Evolutionary conservation across 2,113 vertebrate genomes (phyloP), one percentile per base, ranked within the genome.

Genomic region (Psettodes erumei): DNA sequence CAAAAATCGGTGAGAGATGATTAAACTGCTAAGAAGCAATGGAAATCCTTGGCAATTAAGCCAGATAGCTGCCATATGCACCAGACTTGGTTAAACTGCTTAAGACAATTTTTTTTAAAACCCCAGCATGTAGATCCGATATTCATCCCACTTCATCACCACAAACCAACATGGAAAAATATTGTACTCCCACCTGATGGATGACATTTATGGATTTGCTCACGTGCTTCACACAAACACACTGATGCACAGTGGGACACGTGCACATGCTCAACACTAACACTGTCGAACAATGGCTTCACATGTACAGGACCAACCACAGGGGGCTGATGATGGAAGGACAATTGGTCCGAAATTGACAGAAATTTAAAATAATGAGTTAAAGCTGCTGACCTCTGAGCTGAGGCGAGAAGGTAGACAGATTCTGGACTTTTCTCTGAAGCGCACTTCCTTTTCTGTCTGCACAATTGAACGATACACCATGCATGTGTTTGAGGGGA

Each of bases 31-130:
- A 74, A 86, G 82, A 82, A 88, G 87, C 84, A 72, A 85, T 92
- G 89, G 92, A 93, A 93, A 91, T 90, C 87, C 87, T 55, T 69
- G 58, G 86, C 80, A 89, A 90, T 91, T 93, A 91, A 80, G 62
- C 53, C 89, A 85, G 89, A 94, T 92, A 77, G 87, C 70, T 92
- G 93, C 89, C 91, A 93, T 75, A 91, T 94, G 91, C 77, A 90
- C 72, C 53, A 65, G 71, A 74, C 55, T 54, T 27, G 56, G 60
- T 86, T 74, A 77, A 77, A 85, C 54, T 32, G 59, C 61, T n/a
- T 37, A 75, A 62, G 50, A 48, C 61, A 62, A 7, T 37, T 48
- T n/a, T 43, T 33, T 60, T 30, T 28, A 28, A 37, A 21, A 11
- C 58, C 43, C 68, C 8, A 58, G 76, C 56, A 65, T 43, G 54